Evolutionary conservation across 2,797 vertebrate genomes (phyloP).

Genomic region (Phylloscopus collybita): DNA sequence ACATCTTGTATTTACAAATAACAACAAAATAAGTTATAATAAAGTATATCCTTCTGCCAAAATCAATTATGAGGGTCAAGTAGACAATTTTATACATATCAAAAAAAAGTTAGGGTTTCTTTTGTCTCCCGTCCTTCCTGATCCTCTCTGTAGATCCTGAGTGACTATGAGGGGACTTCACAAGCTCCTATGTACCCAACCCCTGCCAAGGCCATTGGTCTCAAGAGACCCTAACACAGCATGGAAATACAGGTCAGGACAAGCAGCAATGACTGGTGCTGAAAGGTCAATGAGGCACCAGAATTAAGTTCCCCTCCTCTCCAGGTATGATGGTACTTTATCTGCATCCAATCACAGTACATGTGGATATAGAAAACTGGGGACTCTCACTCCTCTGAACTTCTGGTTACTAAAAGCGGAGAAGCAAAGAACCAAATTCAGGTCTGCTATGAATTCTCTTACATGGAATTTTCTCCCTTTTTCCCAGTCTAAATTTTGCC

Average conservation of each 20-base stretch:
- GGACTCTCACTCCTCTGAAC: neutral
- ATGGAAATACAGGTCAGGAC: neutral
- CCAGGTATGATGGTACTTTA: neutral
- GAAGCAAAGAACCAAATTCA: neutral
- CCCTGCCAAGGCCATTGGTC: neutral
- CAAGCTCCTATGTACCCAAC: neutral
- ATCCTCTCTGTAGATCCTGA: neutral
- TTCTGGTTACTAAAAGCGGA: neutral
- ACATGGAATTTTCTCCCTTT: neutral
- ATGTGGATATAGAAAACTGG: neutral
- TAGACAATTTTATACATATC: constrained; percentile 33
- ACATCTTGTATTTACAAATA: constrained; percentile 84
- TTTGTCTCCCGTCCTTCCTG: constrained; percentile 1
- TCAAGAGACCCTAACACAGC: neutral
- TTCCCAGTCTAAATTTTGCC: neutral
- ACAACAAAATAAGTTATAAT: constrained; percentile 82
- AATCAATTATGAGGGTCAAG: constrained; percentile 48
- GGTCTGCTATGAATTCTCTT: neutral
- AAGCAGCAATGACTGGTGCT: neutral
- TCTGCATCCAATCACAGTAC: neutral
- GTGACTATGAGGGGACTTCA: neutral
- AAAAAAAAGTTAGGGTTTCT: neutral
- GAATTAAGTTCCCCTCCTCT: neutral
- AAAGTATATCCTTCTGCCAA: constrained; percentile 80
- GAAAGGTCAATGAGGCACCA: neutral